Evolutionary conservation across 2,888 invertebrate species (phyloP).

Genomic region (Diachrysia chrysitis): DNA sequence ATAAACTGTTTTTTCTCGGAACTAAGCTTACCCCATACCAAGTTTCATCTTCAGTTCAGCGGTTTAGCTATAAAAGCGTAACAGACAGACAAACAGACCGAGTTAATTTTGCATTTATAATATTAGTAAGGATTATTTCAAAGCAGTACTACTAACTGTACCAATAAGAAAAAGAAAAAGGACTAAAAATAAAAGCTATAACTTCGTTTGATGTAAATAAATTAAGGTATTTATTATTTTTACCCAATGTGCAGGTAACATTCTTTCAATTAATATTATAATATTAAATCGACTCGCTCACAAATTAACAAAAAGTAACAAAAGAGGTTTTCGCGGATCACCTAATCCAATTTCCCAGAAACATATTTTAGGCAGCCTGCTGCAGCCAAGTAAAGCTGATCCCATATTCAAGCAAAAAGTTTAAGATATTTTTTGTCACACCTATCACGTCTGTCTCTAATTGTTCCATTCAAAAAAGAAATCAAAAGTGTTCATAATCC

Average conservation of each 20-base stretch:
- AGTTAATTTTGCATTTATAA: no score
- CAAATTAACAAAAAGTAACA: slow-evolving; percentile 36
- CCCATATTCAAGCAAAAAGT: slow-evolving; percentile 63
- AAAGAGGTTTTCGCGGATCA: slow-evolving; percentile 62
- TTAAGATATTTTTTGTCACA: slow-evolving; percentile 78
- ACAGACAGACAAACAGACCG: no score
- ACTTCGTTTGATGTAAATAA: slow-evolving; percentile 28
- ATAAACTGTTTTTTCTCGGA: no score
- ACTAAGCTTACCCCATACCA: no score
- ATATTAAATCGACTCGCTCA: slow-evolving; percentile 36
- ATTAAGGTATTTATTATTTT: slow-evolving; percentile 31
- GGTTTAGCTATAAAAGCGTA: no score
- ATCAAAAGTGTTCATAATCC: slow-evolving; percentile 81
- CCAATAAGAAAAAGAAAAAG: neutral
- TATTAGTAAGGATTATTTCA: no score
- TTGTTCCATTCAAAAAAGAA: slow-evolving; percentile 79
- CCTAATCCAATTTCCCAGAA: slow-evolving; percentile 64
- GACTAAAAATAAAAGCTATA: slow-evolving; percentile 12
- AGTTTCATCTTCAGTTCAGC: no score
- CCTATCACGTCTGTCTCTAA: slow-evolving; percentile 80
- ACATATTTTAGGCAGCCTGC: slow-evolving; percentile 53
- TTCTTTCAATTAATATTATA: slow-evolving; percentile 48
- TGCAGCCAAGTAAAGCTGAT: slow-evolving; percentile 43
- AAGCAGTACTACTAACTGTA: neutral
- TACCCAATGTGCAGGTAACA: slow-evolving; percentile 18